Percentiles rank a stretch among this genome's conserved stretches.
These are phyloP conservation scores for Mallotus villosus DNA, from an alignment of 2,797 vertebrate species.

Conservation along the genomic window DNA sequence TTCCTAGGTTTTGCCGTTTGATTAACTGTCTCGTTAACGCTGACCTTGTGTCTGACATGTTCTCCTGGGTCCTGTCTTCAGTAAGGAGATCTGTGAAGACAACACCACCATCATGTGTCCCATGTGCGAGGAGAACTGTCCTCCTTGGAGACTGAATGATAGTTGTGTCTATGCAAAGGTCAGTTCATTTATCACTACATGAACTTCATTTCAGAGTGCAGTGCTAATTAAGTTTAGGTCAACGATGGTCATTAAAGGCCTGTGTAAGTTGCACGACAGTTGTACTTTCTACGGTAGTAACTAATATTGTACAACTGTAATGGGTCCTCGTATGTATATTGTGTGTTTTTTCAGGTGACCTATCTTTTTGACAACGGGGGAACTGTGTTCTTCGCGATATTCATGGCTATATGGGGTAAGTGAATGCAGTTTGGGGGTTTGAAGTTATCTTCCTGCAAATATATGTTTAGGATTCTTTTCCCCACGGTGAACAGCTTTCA, in stretches of 20 bases:
- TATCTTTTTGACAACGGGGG: conserved; percentile 98
- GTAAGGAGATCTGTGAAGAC: conserved; percentile 96
- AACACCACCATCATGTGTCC: conserved; percentile 95
- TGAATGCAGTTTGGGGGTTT: conserved; percentile 19
- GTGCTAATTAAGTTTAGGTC: neutral
- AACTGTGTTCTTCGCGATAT: conserved; percentile 99
- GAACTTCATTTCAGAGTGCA: neutral
- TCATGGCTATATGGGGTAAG: conserved; percentile 99
- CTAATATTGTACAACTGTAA: neutral
- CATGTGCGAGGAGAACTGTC: conserved; percentile 93
- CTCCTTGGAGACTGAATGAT: conserved; percentile 89
- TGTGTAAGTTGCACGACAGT: neutral
- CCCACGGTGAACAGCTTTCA: neutral
- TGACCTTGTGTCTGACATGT: conserved; percentile 12
- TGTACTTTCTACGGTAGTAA: neutral
- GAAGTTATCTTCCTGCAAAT: neutral
- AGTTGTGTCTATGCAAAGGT: conserved; percentile 98
- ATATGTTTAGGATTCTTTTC: neutral
- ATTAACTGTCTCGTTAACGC: neutral
- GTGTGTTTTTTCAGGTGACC: conserved; percentile 82
- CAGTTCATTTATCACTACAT: conserved; percentile 30
- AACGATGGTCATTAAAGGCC: neutral
- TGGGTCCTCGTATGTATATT: neutral
- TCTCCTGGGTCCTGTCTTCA: conserved; percentile 50
- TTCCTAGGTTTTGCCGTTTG: neutral